These are phyloP conservation scores for Falcaria lacertinaria DNA, from an alignment of 2,888 invertebrate species.

Conservation along the genomic window DNA sequence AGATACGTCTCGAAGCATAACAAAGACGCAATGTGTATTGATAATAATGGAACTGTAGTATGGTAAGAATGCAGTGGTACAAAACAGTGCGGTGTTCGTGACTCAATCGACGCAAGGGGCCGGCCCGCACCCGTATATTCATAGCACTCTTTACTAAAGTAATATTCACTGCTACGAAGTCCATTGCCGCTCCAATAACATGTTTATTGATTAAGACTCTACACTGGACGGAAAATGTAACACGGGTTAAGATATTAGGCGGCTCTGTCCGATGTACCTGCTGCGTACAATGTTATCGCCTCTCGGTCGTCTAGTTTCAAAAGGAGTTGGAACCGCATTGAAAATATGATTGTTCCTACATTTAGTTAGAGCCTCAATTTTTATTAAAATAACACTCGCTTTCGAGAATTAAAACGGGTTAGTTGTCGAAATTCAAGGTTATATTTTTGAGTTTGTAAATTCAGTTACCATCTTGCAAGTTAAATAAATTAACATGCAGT, in stretches of 20 bases:
- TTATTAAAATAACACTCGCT: slow-evolving; percentile 1
- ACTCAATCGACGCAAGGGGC: slow-evolving; percentile 57
- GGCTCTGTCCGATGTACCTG: background rate
- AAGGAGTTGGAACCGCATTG: slow-evolving; percentile 6
- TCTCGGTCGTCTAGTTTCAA: slow-evolving; percentile 7
- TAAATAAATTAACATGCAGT: background rate
- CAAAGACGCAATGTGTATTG: slow-evolving; percentile 36
- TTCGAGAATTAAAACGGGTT: background rate
- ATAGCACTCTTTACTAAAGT: slow-evolving; percentile 20
- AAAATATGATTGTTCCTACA: slow-evolving; percentile 3
- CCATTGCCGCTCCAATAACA: slow-evolving; percentile 25
- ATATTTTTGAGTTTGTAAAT: background rate
- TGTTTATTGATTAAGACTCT: slow-evolving; percentile 7
- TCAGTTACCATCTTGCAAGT: background rate
- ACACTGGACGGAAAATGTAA: slow-evolving; percentile 11
- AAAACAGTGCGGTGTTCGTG: slow-evolving; percentile 51
- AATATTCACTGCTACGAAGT: slow-evolving; percentile 13
- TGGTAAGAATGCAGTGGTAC: slow-evolving; percentile 41
- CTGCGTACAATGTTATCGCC: slow-evolving; percentile 2
- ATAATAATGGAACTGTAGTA: slow-evolving; percentile 25
- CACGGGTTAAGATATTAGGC: slow-evolving; percentile 20
- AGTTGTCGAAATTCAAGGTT: background rate
- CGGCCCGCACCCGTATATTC: slow-evolving; percentile 41
- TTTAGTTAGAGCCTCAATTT: background rate
- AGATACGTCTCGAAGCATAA: slow-evolving; percentile 1